Percentiles rank a stretch among this genome's conserved stretches.
Conservation (phyloP, 2,113 vertebrate genomes). For the Pavo muticus region DNA sequence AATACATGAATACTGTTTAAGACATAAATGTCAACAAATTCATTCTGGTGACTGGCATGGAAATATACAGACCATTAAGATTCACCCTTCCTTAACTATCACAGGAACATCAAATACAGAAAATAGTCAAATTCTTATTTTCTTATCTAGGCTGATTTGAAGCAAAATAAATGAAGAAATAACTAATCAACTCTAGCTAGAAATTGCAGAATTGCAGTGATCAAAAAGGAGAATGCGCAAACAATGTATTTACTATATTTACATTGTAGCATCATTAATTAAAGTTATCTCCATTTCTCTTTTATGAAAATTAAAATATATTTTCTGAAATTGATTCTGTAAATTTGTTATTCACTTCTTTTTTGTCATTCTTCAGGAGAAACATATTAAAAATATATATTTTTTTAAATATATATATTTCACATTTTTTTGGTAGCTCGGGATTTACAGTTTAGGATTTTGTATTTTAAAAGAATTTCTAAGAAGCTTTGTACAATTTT, state of each 20-base stretch:
- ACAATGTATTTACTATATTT: neutral
- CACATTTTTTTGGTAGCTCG: neutral
- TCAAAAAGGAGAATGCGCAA: neutral
- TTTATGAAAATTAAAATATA: neutral
- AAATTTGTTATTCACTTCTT: neutral
- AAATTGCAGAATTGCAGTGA: neutral
- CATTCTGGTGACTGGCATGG: neutral
- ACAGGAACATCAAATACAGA: neutral
- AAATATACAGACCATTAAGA: neutral
- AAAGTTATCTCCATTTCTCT: neutral
- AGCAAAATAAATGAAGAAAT: neutral
- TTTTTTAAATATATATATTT: neutral
- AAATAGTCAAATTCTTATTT: neutral
- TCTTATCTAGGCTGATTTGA: neutral
- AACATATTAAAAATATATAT: neutral
- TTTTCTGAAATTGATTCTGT: neutral
- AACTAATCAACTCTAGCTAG: neutral
- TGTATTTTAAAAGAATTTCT: neutral
- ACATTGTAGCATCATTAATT: neutral
- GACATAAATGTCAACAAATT: slow-evolving; percentile 2
- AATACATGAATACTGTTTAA: slow-evolving; percentile 1
- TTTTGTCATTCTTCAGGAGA: neutral
- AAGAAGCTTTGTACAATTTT: neutral
- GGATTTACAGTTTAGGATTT: neutral
- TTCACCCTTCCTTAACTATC: neutral